Conservation (phyloP, 2,797 vertebrate genomes). For the Neosalanx taihuensis region DNA sequence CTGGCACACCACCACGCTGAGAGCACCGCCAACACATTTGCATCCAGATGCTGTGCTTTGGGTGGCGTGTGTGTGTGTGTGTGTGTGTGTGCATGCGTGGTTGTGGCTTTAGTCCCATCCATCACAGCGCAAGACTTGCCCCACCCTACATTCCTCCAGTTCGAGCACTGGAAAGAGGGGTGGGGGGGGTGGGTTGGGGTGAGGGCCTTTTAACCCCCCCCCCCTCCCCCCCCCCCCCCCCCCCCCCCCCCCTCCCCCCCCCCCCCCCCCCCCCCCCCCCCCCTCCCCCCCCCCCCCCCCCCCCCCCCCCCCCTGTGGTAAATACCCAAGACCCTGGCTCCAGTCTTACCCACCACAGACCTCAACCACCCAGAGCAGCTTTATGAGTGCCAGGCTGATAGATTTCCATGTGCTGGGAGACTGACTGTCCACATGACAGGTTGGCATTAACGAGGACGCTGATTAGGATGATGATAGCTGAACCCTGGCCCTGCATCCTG, state of each 20-base stretch:
- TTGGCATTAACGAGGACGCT: constrained; percentile 30
- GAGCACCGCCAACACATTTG: constrained; percentile 32
- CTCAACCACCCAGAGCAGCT: constrained; percentile 27
- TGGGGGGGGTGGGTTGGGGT: constrained; percentile 10
- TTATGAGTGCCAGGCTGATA: constrained; percentile 15
- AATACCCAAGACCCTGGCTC: neutral
- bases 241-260: constrained; percentile 3
- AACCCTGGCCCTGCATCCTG: constrained; percentile 18
- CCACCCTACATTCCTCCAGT: constrained; percentile 69
- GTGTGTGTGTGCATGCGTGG: constrained; percentile 15
- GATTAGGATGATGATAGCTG: constrained; percentile 37
- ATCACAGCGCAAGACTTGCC: constrained; percentile 66
- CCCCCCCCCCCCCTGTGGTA: constrained; percentile 6
- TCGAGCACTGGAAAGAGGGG: constrained; percentile 44
- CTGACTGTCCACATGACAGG: constrained; percentile 32
- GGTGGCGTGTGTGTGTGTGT: constrained; percentile 7
- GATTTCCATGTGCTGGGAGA: constrained; percentile 22
- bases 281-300: constrained; percentile 43
- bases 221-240: constrained; percentile 1
- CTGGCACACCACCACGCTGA: constrained; percentile 43
- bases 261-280: constrained; percentile 4
- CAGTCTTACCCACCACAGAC: constrained; percentile 5
- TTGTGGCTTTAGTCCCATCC: constrained; percentile 55
- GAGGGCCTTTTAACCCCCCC: constrained; percentile 43
- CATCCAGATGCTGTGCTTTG: constrained; percentile 51